Evolutionary conservation across 2,888 invertebrate genomes (phyloP).

Genomic region (Pollenia angustigena): DNA sequence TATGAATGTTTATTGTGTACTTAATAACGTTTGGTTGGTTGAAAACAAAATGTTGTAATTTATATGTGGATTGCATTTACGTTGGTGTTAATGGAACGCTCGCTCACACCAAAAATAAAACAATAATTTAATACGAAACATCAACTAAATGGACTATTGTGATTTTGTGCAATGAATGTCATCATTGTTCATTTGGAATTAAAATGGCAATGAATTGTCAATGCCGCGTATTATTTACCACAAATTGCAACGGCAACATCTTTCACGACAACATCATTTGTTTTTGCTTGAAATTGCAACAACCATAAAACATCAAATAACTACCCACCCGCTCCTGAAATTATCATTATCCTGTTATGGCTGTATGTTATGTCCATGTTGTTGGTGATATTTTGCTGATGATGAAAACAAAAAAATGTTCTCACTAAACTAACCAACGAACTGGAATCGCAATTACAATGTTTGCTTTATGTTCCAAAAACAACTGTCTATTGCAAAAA

Average conservation of each 20-base stretch:
- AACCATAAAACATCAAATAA: conserved; percentile 37
- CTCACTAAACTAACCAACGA: conserved; percentile 61
- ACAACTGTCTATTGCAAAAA: conserved; percentile 43
- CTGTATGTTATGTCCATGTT: conserved; percentile 6
- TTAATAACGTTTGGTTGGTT: conserved; percentile 6
- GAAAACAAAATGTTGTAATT: conserved; percentile 25
- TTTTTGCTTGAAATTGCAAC: conserved; percentile 18
- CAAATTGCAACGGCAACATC: conserved; percentile 53
- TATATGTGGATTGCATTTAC: conserved; percentile 14
- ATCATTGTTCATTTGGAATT: conserved; percentile 53
- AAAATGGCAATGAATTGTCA: conserved; percentile 50
- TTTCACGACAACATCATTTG: conserved; percentile 20
- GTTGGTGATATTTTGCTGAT: conserved; percentile 24
- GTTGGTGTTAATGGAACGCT: conserved; percentile 44
- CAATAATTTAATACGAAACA: conserved; percentile 49
- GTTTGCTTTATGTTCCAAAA: conserved; percentile 58
- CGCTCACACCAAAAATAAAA: conserved; percentile 38
- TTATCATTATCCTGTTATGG: conserved; percentile 28
- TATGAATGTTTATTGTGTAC: conserved; percentile 41
- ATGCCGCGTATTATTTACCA: conserved; percentile 41
- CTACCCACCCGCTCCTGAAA: background rate
- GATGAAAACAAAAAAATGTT: conserved; percentile 4
- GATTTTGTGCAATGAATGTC: conserved; percentile 42
- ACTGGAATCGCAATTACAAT: conserved; percentile 63
- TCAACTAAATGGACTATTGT: conserved; percentile 35